A percentile compares a stretch with the other conserved stretches of the same genome.
phyloP scores from a whole-genome alignment of 2,797 vertebrate species.

The Sebastes itinus region DNA sequence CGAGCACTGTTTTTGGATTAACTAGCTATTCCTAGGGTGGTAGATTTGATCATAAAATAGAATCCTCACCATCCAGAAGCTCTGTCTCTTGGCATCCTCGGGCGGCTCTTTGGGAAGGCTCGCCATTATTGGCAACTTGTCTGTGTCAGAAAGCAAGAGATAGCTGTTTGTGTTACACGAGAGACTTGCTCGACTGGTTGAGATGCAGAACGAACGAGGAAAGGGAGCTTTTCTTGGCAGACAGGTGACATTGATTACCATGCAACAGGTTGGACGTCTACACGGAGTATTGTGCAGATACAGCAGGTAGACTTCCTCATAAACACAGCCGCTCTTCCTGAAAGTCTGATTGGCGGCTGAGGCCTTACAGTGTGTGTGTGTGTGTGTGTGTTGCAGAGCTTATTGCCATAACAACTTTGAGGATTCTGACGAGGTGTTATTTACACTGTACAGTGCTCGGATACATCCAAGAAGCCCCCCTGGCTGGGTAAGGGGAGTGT shows the following conservation, averaged over 20 bases:
- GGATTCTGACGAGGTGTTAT: constrained; percentile 43
- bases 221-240: constrained; percentile 32
- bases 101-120: constrained; percentile 68
- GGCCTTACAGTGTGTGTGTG: neutral
- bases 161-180: constrained; percentile 15
- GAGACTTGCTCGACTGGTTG: constrained; percentile 53
- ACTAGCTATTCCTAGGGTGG: neutral
- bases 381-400: neutral
- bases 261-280: constrained; percentile 49
- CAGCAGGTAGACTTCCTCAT: constrained; percentile 7
- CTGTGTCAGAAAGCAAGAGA: constrained; percentile 52
- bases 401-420: constrained; percentile 50
- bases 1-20: neutral
- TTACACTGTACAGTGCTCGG: constrained; percentile 52
- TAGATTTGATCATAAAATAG: neutral
- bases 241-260: constrained; percentile 37
- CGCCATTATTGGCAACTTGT: constrained; percentile 66
- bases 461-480: constrained; percentile 28
- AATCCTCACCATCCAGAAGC: constrained; percentile 85
- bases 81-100: constrained; percentile 75
- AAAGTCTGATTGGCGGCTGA: constrained; percentile 11
- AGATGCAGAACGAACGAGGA: constrained; percentile 20
- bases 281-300: neutral
- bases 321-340: neutral
- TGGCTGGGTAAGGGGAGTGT: constrained; percentile 65